Conservation (phyloP, 2,113 vertebrate genomes). For the Nesoenas mayeri region DNA sequence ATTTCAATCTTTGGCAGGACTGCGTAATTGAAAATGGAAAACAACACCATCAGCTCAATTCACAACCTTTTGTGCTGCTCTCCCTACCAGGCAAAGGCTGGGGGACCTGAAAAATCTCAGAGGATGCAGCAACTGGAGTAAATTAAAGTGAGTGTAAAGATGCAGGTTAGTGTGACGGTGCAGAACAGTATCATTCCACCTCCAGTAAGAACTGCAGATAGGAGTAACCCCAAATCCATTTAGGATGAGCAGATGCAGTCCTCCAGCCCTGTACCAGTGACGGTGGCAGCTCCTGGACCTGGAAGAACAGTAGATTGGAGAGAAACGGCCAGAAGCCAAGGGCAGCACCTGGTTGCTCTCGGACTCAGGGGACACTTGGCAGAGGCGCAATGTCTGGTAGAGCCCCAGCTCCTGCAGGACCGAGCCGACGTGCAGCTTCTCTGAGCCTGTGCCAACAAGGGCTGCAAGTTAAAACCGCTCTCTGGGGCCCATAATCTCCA, state of each 20-base stretch:
- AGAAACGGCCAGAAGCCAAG: background rate
- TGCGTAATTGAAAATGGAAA: background rate
- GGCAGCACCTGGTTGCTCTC: background rate
- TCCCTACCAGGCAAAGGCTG: background rate
- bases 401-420: background rate
- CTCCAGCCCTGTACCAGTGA: background rate
- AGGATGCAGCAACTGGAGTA: background rate
- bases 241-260: background rate
- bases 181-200: background rate
- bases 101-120: background rate
- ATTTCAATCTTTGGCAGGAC: slow-evolving; percentile 1
- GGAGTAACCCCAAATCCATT: background rate
- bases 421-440: background rate
- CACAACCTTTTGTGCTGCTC: background rate
- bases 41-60: background rate
- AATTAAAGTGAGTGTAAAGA: background rate
- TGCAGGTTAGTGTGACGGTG: background rate
- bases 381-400: background rate
- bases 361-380: background rate
- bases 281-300: background rate
- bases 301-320: background rate
- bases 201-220: background rate
- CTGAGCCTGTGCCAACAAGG: background rate
- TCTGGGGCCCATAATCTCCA: background rate
- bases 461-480: background rate